Base-by-base conservation (phyloP, 1,140 invertebrate species). In the Steinernema feltiae region DNA sequence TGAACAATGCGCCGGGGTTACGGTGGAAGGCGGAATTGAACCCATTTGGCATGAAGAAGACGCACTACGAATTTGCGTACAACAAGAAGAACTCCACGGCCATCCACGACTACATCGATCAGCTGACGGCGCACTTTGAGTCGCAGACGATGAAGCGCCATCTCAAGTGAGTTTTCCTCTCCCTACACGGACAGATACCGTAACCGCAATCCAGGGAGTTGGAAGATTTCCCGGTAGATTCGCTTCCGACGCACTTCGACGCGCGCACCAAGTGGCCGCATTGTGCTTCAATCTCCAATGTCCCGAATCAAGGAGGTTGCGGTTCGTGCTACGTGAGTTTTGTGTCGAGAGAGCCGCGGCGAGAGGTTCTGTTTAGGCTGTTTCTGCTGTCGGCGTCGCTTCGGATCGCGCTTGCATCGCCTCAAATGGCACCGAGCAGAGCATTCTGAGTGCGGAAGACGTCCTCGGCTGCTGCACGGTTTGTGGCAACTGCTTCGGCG, bases 261-360 rank as follows among this genome's bases (percentile, higher is more conserved):
- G 87, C 93, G 0, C 87, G 93, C 46, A 87, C 88, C 53, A 88
- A 92, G 74, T 95, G 93, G 93, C 90, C 93, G 0, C 86, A 93
- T 81, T 96, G 94, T 83, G 92, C 92, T 0, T 93, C 93, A 0
- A 78, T 88, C n/a, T 85, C 86, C 70, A 87, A 88, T 81, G 82
- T 89, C 46, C 77, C 88, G 32, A 89, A 90, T 82, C 89, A 90
- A 80, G 88, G 89, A 17, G 83, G 85, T 32, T 89, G 89, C 83
- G 89, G 89, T 29, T 89, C 88, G 30, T 90, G 89, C 82, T 90
- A 87, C 87, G 88, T 89, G 81, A 77, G 82, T 76, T 15, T n/a
- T n/a, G n/a, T n/a, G n/a, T n/a, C n/a, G n/a, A n/a, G n/a, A n/a
- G n/a, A n/a, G n/a, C n/a, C n/a, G n/a, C n/a, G n/a, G n/a, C n/a